These are phyloP conservation scores for Drosophila fungiperda DNA, from an alignment of 2,888 invertebrate genomes.

Conservation along the genomic window DNA sequence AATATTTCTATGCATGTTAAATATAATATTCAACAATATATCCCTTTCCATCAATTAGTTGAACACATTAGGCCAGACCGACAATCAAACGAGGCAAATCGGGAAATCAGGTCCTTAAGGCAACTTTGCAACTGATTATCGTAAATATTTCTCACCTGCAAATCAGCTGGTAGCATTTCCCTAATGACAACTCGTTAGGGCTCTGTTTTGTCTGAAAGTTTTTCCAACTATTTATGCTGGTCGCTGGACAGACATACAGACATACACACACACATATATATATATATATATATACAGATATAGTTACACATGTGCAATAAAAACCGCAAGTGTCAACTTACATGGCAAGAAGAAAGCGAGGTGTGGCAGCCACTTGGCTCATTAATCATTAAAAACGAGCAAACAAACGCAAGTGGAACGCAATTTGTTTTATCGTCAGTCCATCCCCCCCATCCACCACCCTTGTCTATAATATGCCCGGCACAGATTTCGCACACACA, in stretches of 20 bases:
- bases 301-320: constrained; percentile 10
- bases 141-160: constrained; percentile 18
- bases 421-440: constrained; percentile 71
- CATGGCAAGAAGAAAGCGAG: constrained; percentile 35
- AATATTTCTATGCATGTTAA: not conserved
- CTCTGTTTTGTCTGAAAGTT: constrained; percentile 49
- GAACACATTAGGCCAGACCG: not conserved
- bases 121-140: not conserved
- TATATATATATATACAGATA: not conserved
- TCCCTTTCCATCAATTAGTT: not conserved
- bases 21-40: not conserved
- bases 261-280: not conserved
- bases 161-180: constrained; percentile 17
- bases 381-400: constrained; percentile 72
- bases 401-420: constrained; percentile 64
- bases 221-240: constrained; percentile 65
- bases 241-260: constrained; percentile 5
- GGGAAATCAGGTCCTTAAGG: not conserved
- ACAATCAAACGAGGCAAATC: constrained; percentile 1
- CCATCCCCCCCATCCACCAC: constrained; percentile 8
- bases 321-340: constrained; percentile 64
- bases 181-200: constrained; percentile 68
- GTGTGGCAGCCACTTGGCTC: constrained; percentile 50
- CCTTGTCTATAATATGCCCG: constrained; percentile 21
- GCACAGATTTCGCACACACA: constrained; percentile 57